Base-by-base conservation (phyloP, 2,888 invertebrate species). In the Spodoptera littoralis region DNA sequence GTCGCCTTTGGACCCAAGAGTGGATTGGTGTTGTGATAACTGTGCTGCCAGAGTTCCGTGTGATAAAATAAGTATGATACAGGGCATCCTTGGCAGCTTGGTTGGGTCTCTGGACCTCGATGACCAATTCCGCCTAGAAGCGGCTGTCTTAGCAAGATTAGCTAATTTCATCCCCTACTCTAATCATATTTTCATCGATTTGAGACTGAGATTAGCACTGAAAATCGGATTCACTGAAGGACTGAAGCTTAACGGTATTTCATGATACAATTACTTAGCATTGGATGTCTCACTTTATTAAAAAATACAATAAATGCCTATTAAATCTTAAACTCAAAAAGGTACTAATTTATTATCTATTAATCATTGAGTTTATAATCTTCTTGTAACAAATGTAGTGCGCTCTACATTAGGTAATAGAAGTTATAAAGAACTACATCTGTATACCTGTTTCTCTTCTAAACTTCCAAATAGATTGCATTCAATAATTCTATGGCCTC, bases 21-120 rank as follows among this genome's bases (percentile, higher is more conserved):
- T 92, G 6, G 81, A 87, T 3, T 97, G 97, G 96, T 81, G 80
- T 44, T 97, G 97, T 82, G 91, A 94, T 61, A 87, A 86, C 48
- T 96, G 96, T 73, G 76, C 78, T 24, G 76, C 81, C 4, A 81
- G 79, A 58, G 87, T 95, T 45, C 79, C 90, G 6, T 77, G 88
- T 48, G 84, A 89, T 54, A 94, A 95, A 83, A 93, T 96, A 73
- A 88, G 89, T 58, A 80, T 84, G 44, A 82, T 95, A 50, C 93
- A 95, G 72, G 89, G 90, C 50, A 88, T 93, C 47, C 83, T 96
- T n/a, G 95, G 95, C 46, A 95, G 95, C 60, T 90, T 96, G 44
- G 83, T 96, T 4, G 92, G 93, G 65, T 90, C 93, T 44, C 80
- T 95, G 60, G 85, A 93, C 27, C 81, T 92, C 45, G 91, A 95